A percentile compares a stretch with the other conserved stretches of the same genome.
These are phyloP conservation scores for Ladona fulva DNA, from an alignment of 1,140 invertebrate species.

Conservation along the genomic window DNA sequence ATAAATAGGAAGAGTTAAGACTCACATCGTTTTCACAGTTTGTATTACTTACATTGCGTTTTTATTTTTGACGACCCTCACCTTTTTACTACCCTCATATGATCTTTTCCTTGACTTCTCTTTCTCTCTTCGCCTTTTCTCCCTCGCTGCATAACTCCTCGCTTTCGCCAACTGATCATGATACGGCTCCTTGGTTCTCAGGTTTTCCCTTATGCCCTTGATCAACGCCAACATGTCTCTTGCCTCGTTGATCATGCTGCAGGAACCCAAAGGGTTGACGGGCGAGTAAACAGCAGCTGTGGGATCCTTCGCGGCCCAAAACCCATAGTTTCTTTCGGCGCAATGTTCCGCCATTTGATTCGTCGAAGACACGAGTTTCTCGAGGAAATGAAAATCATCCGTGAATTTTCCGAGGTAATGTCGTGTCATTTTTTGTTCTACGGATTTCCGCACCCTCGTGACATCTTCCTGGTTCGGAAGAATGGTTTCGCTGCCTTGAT, in stretches of 20 bases:
- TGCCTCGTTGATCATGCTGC: background rate
- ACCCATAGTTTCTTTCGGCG: background rate
- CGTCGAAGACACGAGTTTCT: background rate
- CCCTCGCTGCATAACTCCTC: background rate
- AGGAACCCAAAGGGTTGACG: background rate
- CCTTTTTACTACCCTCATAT: too few relatives aligned
- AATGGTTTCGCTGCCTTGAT: background rate
- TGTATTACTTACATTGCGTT: too few relatives aligned
- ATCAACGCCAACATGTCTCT: background rate
- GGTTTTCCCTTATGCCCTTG: background rate
- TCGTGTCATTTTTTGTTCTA: background rate
- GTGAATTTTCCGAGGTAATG: background rate
- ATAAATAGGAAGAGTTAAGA: too few relatives aligned
- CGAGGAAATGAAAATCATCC: background rate
- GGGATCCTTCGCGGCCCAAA: background rate
- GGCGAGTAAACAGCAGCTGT: background rate
- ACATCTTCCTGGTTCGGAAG: background rate
- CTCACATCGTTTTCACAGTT: too few relatives aligned
- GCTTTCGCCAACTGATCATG: background rate
- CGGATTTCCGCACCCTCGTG: background rate
- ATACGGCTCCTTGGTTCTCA: background rate
- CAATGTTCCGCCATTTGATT: background rate
- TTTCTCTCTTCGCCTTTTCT: background rate
- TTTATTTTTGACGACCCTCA: too few relatives aligned
- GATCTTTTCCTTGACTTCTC: too few relatives aligned